Evolutionary conservation across 2,797 vertebrate genomes (phyloP).

Genomic region (Sciurus vulgaris): DNA sequence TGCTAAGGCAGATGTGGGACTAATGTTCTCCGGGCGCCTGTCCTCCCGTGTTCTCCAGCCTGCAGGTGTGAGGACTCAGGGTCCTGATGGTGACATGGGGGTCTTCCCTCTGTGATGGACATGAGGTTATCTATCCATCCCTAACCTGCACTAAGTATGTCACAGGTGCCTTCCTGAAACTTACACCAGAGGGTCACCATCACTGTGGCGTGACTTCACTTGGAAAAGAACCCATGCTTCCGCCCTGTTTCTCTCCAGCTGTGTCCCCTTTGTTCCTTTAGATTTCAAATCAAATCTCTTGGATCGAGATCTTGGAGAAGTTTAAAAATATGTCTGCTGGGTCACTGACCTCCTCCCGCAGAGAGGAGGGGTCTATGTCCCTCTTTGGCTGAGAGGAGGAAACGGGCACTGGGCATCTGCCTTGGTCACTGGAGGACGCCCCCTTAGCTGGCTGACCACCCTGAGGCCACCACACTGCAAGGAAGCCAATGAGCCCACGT

Average conservation of each 20-base stretch:
- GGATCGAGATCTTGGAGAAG: neutral
- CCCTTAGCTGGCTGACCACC: neutral
- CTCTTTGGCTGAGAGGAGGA: neutral
- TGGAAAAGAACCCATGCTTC: neutral
- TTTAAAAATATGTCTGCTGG: neutral
- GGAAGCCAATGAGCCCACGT: neutral
- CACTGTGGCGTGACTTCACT: rapidly evolving
- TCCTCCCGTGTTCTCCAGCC: neutral
- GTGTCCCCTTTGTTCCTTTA: neutral
- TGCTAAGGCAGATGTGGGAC: neutral
- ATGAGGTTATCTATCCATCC: rapidly evolving
- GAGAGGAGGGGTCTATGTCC: neutral
- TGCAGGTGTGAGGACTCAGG: neutral
- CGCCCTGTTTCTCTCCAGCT: neutral
- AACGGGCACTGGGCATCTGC: too few relatives aligned
- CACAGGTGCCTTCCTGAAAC: rapidly evolving
- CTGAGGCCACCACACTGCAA: neutral
- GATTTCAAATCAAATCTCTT: neutral
- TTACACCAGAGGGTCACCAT: rapidly evolving
- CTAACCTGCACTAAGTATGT: rapidly evolving
- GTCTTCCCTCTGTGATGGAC: rapidly evolving
- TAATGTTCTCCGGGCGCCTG: neutral
- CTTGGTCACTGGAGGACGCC: rapidly evolving
- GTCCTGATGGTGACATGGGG: neutral
- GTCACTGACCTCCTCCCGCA: neutral